phyloP scores from a whole-genome alignment of 2,888 invertebrate species.

The Drosophila prostipennis region DNA sequence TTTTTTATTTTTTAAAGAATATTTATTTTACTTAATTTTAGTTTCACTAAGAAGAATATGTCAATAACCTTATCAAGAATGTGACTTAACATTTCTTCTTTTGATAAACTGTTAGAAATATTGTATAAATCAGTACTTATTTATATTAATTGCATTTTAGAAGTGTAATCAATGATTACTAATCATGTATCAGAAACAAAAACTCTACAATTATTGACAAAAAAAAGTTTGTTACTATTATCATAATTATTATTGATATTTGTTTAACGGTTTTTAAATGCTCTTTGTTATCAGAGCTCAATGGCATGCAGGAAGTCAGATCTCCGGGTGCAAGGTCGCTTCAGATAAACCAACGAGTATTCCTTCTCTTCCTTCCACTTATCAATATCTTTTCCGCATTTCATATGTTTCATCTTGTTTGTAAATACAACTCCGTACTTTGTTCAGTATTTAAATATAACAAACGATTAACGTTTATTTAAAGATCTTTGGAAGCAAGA shows the following conservation, averaged over 20 bases:
- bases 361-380: neutral
- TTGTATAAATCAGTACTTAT: too few species aligned
- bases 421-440: neutral
- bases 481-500: neutral
- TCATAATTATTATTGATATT: neutral
- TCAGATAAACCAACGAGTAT: constrained; percentile 2
- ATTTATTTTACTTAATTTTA: neutral
- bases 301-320: constrained; percentile 19
- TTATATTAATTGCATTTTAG: too few species aligned
- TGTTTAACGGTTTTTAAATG: neutral
- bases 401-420: neutral
- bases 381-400: constrained; percentile 10
- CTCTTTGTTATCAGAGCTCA: constrained; percentile 8
- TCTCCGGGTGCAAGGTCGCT: constrained; percentile 11
- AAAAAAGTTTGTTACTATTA: too few species aligned
- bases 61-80: neutral
- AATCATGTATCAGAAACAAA: too few species aligned
- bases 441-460: neutral
- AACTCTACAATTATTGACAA: too few species aligned
- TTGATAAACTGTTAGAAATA: too few species aligned
- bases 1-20: neutral
- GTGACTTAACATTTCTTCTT: neutral
- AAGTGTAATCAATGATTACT: too few species aligned
- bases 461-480: neutral
- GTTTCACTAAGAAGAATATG: neutral